Percentiles rank a stretch among this genome's conserved stretches.
phyloP scores from a whole-genome alignment of 2,888 invertebrate species.

The Amblyteles armatorius region DNA sequence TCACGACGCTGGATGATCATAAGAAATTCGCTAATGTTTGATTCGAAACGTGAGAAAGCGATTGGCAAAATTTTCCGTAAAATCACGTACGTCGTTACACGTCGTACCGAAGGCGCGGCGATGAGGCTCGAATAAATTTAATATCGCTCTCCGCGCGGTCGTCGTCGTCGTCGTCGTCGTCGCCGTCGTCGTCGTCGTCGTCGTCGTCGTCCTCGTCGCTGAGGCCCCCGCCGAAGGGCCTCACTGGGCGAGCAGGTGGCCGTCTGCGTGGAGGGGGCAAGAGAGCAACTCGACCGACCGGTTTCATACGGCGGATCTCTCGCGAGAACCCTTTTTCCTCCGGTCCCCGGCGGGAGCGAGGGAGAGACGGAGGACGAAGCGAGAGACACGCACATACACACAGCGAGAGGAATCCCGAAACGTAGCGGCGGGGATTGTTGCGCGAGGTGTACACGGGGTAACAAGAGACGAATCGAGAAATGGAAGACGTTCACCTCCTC shows the following conservation, averaged over 20 bases:
- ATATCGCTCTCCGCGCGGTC: slow-evolving; percentile 74
- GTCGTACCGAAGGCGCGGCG: slow-evolving; percentile 60
- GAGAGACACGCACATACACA: slow-evolving; percentile 35
- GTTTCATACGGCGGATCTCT: slow-evolving; percentile 81
- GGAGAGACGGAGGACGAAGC: slow-evolving; percentile 31
- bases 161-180: slow-evolving; percentile 62
- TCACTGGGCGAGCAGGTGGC: slow-evolving; percentile 81
- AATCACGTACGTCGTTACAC: slow-evolving; percentile 9
- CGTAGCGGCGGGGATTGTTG: slow-evolving; percentile 46
- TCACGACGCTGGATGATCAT: slow-evolving; percentile 3
- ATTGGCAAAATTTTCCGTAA: slow-evolving; percentile 25
- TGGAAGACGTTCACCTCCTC: slow-evolving; percentile 43
- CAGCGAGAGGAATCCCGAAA: slow-evolving; percentile 57
- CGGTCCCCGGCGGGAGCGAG: slow-evolving; percentile 54
- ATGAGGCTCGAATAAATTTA: slow-evolving; percentile 82
- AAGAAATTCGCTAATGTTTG: slow-evolving; percentile 39
- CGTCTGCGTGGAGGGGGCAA: slow-evolving; percentile 75
- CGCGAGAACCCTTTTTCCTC: slow-evolving; percentile 68
- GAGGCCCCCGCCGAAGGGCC: slow-evolving; percentile 69
- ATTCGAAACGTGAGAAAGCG: slow-evolving; percentile 47
- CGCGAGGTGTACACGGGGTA: slow-evolving; percentile 34
- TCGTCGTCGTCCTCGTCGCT: slow-evolving; percentile 59
- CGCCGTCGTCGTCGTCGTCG: slow-evolving; percentile 62
- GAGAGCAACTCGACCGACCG: slow-evolving; percentile 83
- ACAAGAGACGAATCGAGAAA: slow-evolving; percentile 58